Evolutionary conservation across 2,113 vertebrate genomes (phyloP).

Genomic region (Apodemus sylvaticus): DNA sequence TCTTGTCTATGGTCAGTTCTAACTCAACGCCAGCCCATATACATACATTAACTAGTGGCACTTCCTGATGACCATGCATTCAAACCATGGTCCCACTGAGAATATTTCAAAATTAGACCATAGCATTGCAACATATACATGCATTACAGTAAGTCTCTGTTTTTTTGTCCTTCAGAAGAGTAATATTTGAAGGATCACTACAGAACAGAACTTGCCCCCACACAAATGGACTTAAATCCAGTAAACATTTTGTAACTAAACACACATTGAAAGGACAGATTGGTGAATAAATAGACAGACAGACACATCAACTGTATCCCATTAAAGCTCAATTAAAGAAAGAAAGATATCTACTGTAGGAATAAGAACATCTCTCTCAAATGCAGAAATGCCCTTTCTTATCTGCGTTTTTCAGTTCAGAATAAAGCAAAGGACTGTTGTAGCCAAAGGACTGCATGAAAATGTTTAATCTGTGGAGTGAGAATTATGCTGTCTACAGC

Average conservation of each 20-base stretch:
- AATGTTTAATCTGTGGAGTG: background rate
- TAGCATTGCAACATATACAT: background rate
- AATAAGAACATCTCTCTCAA: background rate
- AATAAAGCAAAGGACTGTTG: background rate
- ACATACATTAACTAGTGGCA: background rate
- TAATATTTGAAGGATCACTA: background rate
- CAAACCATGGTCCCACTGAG: background rate
- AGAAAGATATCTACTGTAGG: background rate
- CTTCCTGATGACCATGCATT: background rate
- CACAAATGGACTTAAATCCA: background rate
- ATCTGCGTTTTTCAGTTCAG: background rate
- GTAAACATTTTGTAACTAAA: background rate
- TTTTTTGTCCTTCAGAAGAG: background rate
- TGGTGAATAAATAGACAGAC: background rate
- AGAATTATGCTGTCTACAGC: background rate
- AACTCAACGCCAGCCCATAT: rapidly evolving
- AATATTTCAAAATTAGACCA: background rate
- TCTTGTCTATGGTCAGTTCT: background rate
- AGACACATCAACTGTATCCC: background rate
- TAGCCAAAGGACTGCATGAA: background rate
- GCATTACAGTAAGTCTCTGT: background rate
- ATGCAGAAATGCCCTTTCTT: background rate
- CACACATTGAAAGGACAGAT: background rate
- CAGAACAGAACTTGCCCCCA: background rate
- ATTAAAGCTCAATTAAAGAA: conserved; percentile 12